Base-by-base conservation (phyloP, 2,888 invertebrate genomes). In the Hypsopygia costalis region DNA sequence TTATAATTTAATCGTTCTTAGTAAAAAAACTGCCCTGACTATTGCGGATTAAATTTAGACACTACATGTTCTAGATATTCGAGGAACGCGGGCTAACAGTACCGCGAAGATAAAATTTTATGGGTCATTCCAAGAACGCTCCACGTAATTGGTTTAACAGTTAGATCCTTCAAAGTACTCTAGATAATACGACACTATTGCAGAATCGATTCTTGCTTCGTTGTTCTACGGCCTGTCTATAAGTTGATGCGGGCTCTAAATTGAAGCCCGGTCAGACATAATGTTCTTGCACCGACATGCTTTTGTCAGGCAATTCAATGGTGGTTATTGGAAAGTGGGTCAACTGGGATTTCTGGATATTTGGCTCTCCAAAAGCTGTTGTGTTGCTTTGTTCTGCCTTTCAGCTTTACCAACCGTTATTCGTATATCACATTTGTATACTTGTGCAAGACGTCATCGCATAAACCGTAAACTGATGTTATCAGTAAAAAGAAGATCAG, bases 301-400 rank as follows among this genome's bases (percentile, higher is more conserved):
- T 80, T 82, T 83, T 85, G 81, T 82, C 74, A 71, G 65, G 61
- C 67, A 52, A 79, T 80, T 80, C 77, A 80, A 80, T 81, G 79
- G 80, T 79, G 74, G 71, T 74, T 79, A 68, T 61, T 64, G 59
- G 61, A 75, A 86, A 82, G 67, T 85, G 72, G 86, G 85, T 81
- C 83, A 82, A 60, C 63, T 46, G 57, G 67, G 74, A 81, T 77
- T 77, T 77, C 68, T 64, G 72, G 69, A 66, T 69, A 69, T 73
- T 69, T 62, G 55, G 61, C 68, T 58, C 55, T 60, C 56, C 58
- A 49, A 48, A 43, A 56, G 62, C 62, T 50, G 64, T 69, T 59
- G 62, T 62, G 42, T 55, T 46, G 62, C 67, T 69, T 70, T 76
- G 68, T 66, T 63, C 60, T 55, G 51, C 52, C 52, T 61, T 67